Evolutionary conservation across 2,888 invertebrate genomes (phyloP).

Genomic region (Ectemnius cavifrons): DNA sequence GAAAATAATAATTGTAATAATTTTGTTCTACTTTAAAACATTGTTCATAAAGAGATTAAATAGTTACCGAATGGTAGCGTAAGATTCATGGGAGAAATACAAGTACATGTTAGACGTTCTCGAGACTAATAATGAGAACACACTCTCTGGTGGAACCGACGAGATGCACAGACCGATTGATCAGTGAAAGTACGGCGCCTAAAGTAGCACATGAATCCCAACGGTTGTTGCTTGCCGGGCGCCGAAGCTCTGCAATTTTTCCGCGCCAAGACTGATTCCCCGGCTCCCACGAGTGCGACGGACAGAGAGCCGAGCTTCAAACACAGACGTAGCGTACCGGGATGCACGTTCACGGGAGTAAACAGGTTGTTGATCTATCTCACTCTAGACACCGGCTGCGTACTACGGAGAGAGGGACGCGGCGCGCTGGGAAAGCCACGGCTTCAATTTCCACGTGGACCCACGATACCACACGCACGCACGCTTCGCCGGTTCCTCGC

Average conservation of each 20-base stretch:
- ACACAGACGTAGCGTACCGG: slow-evolving; percentile 14
- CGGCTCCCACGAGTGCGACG: slow-evolving; percentile 39
- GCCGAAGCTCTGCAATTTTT: slow-evolving; percentile 20
- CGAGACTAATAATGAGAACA: slow-evolving; percentile 35
- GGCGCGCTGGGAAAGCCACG: slow-evolving; percentile 54
- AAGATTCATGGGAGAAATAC: no score
- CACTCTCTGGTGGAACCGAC: slow-evolving; percentile 38
- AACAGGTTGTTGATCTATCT: slow-evolving; percentile 70
- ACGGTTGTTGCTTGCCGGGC: slow-evolving; percentile 4
- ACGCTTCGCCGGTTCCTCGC: neutral
- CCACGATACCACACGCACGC: slow-evolving; percentile 21
- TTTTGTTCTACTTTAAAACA: no score
- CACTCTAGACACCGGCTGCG: slow-evolving; percentile 53
- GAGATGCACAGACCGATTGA: slow-evolving; percentile 46
- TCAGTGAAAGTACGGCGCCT: slow-evolving; percentile 56
- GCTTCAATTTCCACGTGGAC: slow-evolving; percentile 59
- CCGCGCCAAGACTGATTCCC: slow-evolving; percentile 26
- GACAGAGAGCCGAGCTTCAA: slow-evolving; percentile 4
- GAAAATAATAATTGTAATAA: no score
- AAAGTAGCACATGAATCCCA: slow-evolving; percentile 45
- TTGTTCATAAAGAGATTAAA: no score
- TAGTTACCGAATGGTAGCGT: no score
- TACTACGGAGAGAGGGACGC: slow-evolving; percentile 51
- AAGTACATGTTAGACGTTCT: no score
- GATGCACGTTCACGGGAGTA: slow-evolving; percentile 38